phyloP scores from a whole-genome alignment of 2,888 invertebrate genomes.

The Pyrrhia umbra region DNA sequence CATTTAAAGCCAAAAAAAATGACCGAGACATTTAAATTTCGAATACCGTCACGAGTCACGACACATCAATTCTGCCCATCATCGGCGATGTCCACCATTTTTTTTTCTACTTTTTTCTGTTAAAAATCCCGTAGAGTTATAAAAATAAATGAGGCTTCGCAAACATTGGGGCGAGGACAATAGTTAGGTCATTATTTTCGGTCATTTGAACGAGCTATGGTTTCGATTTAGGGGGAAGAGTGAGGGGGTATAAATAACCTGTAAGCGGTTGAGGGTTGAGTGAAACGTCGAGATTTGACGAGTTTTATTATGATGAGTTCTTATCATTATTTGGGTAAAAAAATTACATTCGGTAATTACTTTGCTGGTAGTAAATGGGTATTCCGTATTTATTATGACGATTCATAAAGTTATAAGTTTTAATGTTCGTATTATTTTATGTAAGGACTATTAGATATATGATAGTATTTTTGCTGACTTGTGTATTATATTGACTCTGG shows the following conservation, averaged over 20 bases:
- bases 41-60: constrained; percentile 79
- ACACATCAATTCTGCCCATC: constrained; percentile 79
- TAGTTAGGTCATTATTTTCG: constrained; percentile 89
- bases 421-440: too few relatives aligned
- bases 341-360: constrained; percentile 51
- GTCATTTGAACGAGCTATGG: constrained; percentile 84
- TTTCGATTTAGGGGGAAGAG: constrained; percentile 75
- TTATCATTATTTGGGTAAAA: constrained; percentile 56
- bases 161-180: constrained; percentile 86
- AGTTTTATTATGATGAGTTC: constrained; percentile 54
- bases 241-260: constrained; percentile 80
- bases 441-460: too few relatives aligned
- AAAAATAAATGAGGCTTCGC: constrained; percentile 88
- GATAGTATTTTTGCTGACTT: too few relatives aligned
- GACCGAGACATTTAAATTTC: constrained; percentile 73
- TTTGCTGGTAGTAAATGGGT: not conserved
- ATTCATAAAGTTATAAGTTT: too few relatives aligned
- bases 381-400: not conserved
- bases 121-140: constrained; percentile 84
- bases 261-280: constrained; percentile 77
- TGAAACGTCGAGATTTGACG: constrained; percentile 69
- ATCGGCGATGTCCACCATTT: constrained; percentile 78
- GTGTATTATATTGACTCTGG: too few relatives aligned
- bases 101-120: constrained; percentile 78
- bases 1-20: constrained; percentile 63